A percentile compares a stretch with the other conserved stretches of the same genome.
These are phyloP conservation scores for Erythrolamprus reginae DNA, from an alignment of 2,113 vertebrate genomes.

Conservation along the genomic window DNA sequence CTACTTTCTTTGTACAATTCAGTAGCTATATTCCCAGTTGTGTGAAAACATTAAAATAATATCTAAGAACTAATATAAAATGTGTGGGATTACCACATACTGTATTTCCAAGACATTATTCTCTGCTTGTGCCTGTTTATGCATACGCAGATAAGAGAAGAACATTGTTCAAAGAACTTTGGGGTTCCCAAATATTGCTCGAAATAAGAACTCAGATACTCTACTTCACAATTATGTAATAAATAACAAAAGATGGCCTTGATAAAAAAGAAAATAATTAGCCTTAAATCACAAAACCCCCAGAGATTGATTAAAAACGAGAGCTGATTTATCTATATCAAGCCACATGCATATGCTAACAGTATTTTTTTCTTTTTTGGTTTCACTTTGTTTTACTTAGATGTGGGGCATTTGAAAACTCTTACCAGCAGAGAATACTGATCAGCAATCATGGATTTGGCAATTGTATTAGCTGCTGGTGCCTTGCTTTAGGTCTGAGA, in stretches of 20 bases:
- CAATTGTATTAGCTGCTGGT: constrained; percentile 29
- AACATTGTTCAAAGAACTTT: background rate
- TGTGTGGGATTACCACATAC: background rate
- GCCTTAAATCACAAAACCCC: constrained; percentile 24
- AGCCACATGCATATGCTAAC: constrained; percentile 33
- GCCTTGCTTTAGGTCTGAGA: constrained; percentile 38
- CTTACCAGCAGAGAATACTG: background rate
- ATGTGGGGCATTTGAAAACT: constrained; percentile 46
- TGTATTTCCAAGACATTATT: background rate
- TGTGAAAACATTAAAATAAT: background rate
- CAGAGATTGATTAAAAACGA: constrained; percentile 50
- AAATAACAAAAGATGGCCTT: background rate
- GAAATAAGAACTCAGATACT: background rate
- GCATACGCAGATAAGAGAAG: background rate
- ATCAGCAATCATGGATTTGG: constrained; percentile 28
- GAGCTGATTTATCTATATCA: constrained; percentile 50
- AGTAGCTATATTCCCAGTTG: background rate
- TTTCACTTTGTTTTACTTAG: constrained; percentile 45
- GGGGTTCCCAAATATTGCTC: background rate
- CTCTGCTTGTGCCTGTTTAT: background rate
- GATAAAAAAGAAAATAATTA: constrained; percentile 42
- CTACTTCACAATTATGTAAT: background rate
- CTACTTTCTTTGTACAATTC: background rate
- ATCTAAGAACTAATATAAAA: background rate
- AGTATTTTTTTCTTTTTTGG: constrained; percentile 51